These are phyloP conservation scores for Tigriopus japonicus DNA, from an alignment of 1,140 invertebrate species.

Conservation along the genomic window DNA sequence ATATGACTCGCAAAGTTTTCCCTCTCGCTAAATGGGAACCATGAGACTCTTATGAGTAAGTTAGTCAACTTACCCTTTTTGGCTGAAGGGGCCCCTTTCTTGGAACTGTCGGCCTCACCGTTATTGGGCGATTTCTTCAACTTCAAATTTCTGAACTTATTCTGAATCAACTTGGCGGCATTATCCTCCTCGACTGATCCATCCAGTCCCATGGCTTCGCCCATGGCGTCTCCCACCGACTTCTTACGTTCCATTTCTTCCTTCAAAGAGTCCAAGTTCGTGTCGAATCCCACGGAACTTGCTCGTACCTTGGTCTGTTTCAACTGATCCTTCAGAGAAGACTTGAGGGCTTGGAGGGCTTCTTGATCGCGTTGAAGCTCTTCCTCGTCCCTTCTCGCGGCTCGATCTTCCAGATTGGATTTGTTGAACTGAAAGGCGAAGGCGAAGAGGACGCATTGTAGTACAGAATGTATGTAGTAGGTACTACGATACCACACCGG, in stretches of 20 bases:
- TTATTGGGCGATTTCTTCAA: not conserved
- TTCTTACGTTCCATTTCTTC: not conserved
- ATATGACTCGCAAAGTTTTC: too few species aligned
- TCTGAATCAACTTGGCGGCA: not conserved
- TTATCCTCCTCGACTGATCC: not conserved
- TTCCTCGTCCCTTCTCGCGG: not conserved
- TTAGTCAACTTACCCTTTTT: too few species aligned
- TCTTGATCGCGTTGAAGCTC: not conserved
- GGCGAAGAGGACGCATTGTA: not conserved
- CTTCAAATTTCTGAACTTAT: not conserved
- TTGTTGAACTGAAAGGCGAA: not conserved
- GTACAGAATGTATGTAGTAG: not conserved
- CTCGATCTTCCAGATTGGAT: not conserved
- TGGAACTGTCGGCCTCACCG: too few species aligned
- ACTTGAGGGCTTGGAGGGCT: conserved; percentile 1
- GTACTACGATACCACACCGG: not conserved
- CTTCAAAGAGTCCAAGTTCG: not conserved
- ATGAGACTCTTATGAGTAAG: too few species aligned
- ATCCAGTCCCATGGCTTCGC: not conserved
- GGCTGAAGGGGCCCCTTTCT: too few species aligned
- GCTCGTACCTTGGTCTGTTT: not conserved
- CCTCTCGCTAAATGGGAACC: too few species aligned
- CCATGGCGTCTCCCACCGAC: not conserved
- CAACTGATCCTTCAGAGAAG: not conserved
- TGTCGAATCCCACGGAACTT: not conserved